Conservation (phyloP, 2,113 vertebrate species). For the Echinops telfairi region DNA sequence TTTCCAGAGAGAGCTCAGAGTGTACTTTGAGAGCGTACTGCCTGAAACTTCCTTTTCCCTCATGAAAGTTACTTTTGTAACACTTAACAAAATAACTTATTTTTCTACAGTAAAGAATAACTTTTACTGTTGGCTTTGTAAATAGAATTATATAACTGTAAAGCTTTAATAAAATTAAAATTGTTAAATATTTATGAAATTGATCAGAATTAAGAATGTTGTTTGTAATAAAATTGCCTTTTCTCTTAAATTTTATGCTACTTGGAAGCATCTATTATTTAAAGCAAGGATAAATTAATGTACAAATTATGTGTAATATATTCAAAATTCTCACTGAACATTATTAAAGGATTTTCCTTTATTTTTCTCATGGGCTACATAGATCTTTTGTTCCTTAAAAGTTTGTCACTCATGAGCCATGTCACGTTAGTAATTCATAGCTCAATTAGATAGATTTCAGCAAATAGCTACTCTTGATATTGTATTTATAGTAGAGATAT, state of each 20-base stretch:
- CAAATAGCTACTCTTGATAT: neutral
- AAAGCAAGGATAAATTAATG: conserved; percentile 2
- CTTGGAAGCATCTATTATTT: conserved; percentile 50
- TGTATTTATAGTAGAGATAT: neutral
- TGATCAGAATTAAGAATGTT: conserved; percentile 29
- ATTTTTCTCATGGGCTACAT: conserved; percentile 21
- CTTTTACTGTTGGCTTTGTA: conserved; percentile 81
- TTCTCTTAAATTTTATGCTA: conserved; percentile 51
- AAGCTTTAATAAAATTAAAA: conserved; percentile 74
- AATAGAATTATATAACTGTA: conserved; percentile 74
- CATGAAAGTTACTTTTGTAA: neutral
- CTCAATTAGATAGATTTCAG: neutral
- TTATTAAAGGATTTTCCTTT: conserved; percentile 47
- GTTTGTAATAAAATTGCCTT: conserved; percentile 71
- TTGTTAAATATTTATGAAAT: conserved; percentile 66
- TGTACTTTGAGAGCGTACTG: no score
- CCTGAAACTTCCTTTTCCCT: no score
- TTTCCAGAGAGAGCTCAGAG: no score
- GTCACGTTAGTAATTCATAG: conserved; percentile 30
- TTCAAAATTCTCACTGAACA: conserved; percentile 47
- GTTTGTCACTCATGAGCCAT: conserved; percentile 33
- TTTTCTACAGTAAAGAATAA: conserved; percentile 69
- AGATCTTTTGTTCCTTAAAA: conserved; percentile 17
- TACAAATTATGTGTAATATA: neutral
- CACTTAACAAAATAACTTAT: conserved; percentile 56